Evolutionary conservation across 2,113 vertebrate genomes (phyloP), one percentile per base, ranked within the genome.

Genomic region (Chaetorhynchus papuensis): DNA sequence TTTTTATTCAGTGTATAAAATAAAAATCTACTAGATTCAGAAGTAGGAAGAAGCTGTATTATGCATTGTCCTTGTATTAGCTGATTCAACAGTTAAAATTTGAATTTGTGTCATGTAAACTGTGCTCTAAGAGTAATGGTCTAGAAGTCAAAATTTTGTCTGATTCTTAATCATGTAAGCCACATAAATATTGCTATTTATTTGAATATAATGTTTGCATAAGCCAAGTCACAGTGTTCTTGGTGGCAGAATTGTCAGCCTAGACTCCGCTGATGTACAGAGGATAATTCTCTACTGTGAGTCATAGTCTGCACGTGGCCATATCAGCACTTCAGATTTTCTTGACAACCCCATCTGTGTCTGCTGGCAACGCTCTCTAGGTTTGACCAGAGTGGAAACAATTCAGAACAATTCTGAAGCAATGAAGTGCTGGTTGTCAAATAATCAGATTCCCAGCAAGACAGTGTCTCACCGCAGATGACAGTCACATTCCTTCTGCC

Each of bases 321-420:
- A 44, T 66, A 97, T 97, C 95, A 96, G 89, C 96, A 94, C 96
- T 94, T 96, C 94, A 90, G 2, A 78, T 89, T 96, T 87, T 94
- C 93, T 93, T 89, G 94, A 96, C 94, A 96, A 37, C 45, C 89
- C 86, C 91, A 93, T 96, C 95, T 97, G 95, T 81, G 89, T 89
- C 68, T 96, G 76, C 80, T 97, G 95, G 96, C 95, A 93, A 27
- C 0, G 0, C 33, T 93, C 14, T 65, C 79, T 74, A 59, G 42
- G 27, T 92, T 86, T 94, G 91, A 94, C 95, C 96, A 90, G 64
- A 94, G 64, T 92, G 95, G 90, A 97, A 97, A 95, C 89, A 95
- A 95, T 93, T 96, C 93, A 92, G 93, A 85, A 83, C 3, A 22
- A 59, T 86, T 93, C 80, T 92, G 64, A 89, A 90, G 68, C 72